These are phyloP conservation scores for Caenorhabditis afra DNA, from an alignment of 2,888 invertebrate genomes.

Conservation along the genomic window DNA sequence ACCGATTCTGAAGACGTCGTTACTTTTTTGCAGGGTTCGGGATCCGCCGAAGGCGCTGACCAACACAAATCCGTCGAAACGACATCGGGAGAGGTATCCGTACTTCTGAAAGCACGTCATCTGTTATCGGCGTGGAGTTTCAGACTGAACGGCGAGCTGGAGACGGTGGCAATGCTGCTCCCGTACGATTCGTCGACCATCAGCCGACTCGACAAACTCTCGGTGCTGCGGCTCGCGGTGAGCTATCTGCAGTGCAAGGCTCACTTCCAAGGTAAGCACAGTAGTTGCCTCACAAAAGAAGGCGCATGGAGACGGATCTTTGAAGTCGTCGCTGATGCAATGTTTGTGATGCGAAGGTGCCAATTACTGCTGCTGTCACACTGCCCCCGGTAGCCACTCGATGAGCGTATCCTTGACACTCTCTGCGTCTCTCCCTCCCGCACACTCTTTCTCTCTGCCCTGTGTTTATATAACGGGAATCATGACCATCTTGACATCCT, in stretches of 20 bases:
- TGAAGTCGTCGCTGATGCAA: constrained; percentile 32
- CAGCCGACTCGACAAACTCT: constrained; percentile 94
- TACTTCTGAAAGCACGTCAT: constrained; percentile 83
- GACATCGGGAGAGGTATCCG: constrained; percentile 91
- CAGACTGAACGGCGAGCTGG: constrained; percentile 94
- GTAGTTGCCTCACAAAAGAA: constrained; percentile 47
- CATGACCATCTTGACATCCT: constrained; percentile 45
- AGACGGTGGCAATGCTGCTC: constrained; percentile 88
- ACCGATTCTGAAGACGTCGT: not conserved
- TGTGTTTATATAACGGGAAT: constrained; percentile 43
- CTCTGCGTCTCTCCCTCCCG: constrained; percentile 22
- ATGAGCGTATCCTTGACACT: constrained; percentile 49
- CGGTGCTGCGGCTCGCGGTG: constrained; percentile 96
- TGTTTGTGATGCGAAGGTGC: constrained; percentile 42
- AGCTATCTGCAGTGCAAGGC: constrained; percentile 98
- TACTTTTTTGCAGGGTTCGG: constrained; percentile 73
- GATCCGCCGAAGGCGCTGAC: constrained; percentile 74
- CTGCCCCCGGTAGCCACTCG: constrained; percentile 38
- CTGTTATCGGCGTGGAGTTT: too few species aligned
- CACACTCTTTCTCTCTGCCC: not conserved
- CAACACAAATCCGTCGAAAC: constrained; percentile 91
- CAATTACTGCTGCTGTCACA: constrained; percentile 46
- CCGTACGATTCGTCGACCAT: constrained; percentile 84
- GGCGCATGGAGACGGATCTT: too few species aligned
- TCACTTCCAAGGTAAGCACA: constrained; percentile 96